Evolutionary conservation across 2,888 invertebrate genomes (phyloP).

Genomic region (Catocala nupta): DNA sequence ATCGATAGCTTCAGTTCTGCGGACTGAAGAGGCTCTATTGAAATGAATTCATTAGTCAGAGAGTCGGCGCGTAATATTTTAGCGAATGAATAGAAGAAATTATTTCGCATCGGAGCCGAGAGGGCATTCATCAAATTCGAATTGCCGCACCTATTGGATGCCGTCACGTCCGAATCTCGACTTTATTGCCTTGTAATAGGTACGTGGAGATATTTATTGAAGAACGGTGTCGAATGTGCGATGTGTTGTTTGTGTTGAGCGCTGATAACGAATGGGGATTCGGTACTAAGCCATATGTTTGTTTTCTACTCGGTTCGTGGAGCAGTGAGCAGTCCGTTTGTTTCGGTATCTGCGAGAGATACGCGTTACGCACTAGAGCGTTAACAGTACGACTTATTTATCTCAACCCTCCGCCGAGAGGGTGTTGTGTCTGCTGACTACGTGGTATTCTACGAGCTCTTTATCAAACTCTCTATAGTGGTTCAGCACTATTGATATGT

Average conservation of each 20-base stretch:
- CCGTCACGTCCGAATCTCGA: slow-evolving; percentile 35
- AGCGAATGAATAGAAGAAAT: slow-evolving; percentile 77
- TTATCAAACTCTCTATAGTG: slow-evolving; percentile 17
- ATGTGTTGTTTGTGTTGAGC: slow-evolving; percentile 44
- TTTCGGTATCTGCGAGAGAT: slow-evolving; percentile 27
- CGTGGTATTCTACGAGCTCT: slow-evolving; percentile 18
- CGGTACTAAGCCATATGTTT: slow-evolving; percentile 50
- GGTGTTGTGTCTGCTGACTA: slow-evolving; percentile 11
- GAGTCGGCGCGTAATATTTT: slow-evolving; percentile 73
- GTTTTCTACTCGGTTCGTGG: slow-evolving; percentile 39
- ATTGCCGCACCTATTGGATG: slow-evolving; percentile 40
- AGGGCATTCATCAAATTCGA: slow-evolving; percentile 67
- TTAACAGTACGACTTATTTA: slow-evolving; percentile 33
- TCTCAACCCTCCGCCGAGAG: slow-evolving; percentile 10
- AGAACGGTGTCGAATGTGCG: slow-evolving; percentile 20
- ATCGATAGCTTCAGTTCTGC: slow-evolving; percentile 50
- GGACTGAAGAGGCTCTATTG: slow-evolving; percentile 60
- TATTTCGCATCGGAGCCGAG: slow-evolving; percentile 65
- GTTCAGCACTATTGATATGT: background rate
- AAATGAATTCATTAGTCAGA: slow-evolving; percentile 78
- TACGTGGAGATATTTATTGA: slow-evolving; percentile 19
- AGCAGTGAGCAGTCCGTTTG: slow-evolving; percentile 26
- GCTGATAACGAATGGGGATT: slow-evolving; percentile 53
- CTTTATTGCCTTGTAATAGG: slow-evolving; percentile 46
- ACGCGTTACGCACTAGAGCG: slow-evolving; percentile 16